Evolutionary conservation across 2,797 vertebrate species (phyloP).

Genomic region (Sylvia borin): DNA sequence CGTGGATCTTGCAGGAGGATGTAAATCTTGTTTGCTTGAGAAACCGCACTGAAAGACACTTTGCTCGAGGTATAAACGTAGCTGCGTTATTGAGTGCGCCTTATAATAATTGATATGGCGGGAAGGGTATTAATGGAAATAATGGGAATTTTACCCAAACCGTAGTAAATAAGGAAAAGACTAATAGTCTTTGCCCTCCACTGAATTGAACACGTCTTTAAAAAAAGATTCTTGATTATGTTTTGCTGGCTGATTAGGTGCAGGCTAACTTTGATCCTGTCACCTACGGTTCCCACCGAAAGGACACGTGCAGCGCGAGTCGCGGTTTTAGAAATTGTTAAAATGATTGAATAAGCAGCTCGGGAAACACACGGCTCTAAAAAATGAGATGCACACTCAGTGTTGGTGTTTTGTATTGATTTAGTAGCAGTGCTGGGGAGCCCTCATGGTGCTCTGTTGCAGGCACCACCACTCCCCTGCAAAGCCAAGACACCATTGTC

Average conservation of each 20-base stretch:
- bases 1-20: neutral
- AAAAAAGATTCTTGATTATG: slow-evolving; percentile 53
- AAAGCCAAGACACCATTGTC: fast-evolving
- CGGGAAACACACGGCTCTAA: neutral
- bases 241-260: slow-evolving; percentile 2
- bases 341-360: slow-evolving; percentile 61
- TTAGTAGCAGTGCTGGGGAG: neutral
- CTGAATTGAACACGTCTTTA: slow-evolving; percentile 67
- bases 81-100: slow-evolving; percentile 26
- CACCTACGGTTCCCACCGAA: slow-evolving; percentile 21
- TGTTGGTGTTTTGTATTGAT: neutral
- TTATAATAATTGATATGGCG: slow-evolving; percentile 40
- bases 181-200: slow-evolving; percentile 48
- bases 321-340: neutral
- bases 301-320: neutral
- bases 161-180: slow-evolving; percentile 59
- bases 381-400: neutral
- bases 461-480: fast-evolving
- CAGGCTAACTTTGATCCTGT: slow-evolving; percentile 57
- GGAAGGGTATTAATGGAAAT: slow-evolving; percentile 46
- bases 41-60: slow-evolving; percentile 30
- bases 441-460: fast-evolving
- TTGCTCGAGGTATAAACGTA: slow-evolving; percentile 15
- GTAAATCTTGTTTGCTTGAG: slow-evolving; percentile 68
- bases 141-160: slow-evolving; percentile 56